Evolutionary conservation across 1,140 invertebrate species (phyloP), one percentile per base, ranked within the genome.

Genomic region (Eueides isabella): DNA sequence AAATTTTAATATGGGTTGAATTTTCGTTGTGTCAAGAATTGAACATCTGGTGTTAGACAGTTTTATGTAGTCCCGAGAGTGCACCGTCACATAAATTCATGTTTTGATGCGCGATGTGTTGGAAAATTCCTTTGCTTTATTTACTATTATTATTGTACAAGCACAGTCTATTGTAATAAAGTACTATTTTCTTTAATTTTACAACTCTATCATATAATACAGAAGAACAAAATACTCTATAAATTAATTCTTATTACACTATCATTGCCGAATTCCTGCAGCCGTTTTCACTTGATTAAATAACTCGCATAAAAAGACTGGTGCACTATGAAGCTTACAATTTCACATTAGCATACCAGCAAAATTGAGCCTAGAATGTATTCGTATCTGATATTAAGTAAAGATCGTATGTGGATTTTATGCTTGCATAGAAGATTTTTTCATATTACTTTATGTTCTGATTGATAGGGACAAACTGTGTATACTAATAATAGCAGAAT

Each of bases 11-110:
- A 23, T 26, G 48, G 48, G 16, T 48, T 19, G 41, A 48, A 48
- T 19, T 48, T 55, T 26, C 48, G 9, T 26, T 26, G 48, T 26
- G 9, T 55, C 19, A 55, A 26, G 48, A 55, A 26, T 55, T 23
- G 48, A 55, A 26, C 23, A 55, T 55, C 19, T 55, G 11, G 48
- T 55, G 48, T 55, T 55, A 55, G 48, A 55, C 48, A 55, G 48
- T 55, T 55, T 55, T 12, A 55, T 55, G 11, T 26, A 23, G 48
- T 55, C 48, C 48, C 48, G 11, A 55, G 48, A 55, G 48, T 55
- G 23, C 48, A 55, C 11, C 48, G 23, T 55, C 48, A 55, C 48
- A 55, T 55, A 26, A 55, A 55, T 55, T 55, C 48, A n/a, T 23
- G 19, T 55, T 48, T 55, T 26, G 48, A 55, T 55, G 48, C 23